Evolutionary conservation across 1,140 invertebrate species (phyloP).

Genomic region (Meloidogyne chitwoodi): DNA sequence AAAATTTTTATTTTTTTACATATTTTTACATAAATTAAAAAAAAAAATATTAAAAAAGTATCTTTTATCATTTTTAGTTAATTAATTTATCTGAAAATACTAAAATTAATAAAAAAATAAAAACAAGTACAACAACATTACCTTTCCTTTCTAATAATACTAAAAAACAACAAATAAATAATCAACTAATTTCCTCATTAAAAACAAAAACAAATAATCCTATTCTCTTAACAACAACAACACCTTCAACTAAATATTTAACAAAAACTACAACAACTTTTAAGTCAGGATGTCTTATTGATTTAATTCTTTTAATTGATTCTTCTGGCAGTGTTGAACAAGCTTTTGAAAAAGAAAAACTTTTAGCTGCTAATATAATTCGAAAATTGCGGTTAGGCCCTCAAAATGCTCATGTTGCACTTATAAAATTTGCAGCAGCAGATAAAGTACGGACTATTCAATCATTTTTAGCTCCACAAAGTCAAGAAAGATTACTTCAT

Average conservation of each 20-base stretch:
- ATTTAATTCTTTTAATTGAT: conserved; percentile 50
- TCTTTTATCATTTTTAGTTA: too few relatives aligned
- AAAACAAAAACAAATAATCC: not conserved
- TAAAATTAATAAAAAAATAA: not conserved
- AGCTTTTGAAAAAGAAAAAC: conserved; percentile 46
- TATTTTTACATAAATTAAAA: too few relatives aligned
- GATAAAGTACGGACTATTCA: conserved; percentile 49
- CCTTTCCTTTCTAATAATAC: not conserved
- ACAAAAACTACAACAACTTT: conserved; percentile 2
- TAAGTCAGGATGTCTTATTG: conserved; percentile 33
- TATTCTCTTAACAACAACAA: not conserved
- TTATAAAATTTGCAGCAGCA: conserved; percentile 51
- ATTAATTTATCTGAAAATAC: not conserved
- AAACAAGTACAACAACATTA: not conserved
- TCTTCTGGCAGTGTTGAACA: conserved; percentile 45
- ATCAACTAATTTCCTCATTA: not conserved
- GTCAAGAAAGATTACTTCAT: conserved; percentile 26
- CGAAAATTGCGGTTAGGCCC: conserved; percentile 28
- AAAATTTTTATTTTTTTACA: too few relatives aligned
- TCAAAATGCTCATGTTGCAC: conserved; percentile 46
- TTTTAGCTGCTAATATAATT: conserved; percentile 43
- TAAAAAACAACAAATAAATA: not conserved
- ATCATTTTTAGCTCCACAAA: conserved; percentile 35
- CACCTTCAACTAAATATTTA: not conserved
- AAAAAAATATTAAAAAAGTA: too few relatives aligned